A percentile compares a stretch with the other conserved stretches of the same genome.
Conservation (phyloP, 2,797 vertebrate species). For the Dallia pectoralis region DNA sequence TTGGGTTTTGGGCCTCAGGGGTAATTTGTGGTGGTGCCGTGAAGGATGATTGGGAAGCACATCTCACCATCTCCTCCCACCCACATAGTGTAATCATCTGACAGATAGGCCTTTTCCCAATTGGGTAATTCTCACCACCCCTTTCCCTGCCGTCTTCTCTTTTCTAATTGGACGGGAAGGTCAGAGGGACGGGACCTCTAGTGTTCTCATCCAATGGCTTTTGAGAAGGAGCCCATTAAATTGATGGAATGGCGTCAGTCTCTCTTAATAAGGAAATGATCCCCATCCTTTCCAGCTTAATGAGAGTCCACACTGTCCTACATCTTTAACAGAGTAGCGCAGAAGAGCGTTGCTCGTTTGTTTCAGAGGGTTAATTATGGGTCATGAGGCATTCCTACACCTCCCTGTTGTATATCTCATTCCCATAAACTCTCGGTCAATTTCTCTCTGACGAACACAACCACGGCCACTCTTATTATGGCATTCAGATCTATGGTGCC, state of each 20-base stretch:
- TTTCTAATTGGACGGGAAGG: too few species aligned
- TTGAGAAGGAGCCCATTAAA: too few species aligned
- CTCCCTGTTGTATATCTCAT: neutral
- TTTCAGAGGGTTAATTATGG: conserved; percentile 67
- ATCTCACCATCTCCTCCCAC: conserved; percentile 40
- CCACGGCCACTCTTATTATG: neutral
- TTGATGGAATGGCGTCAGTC: conserved; percentile 19
- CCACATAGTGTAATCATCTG: conserved; percentile 36
- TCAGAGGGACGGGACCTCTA: too few species aligned
- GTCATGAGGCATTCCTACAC: conserved; percentile 53
- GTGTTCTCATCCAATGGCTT: too few species aligned
- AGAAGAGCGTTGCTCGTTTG: conserved; percentile 54
- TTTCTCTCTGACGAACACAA: neutral
- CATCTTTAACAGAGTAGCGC: conserved; percentile 51
- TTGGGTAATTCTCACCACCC: too few species aligned
- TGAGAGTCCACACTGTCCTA: conserved; percentile 61
- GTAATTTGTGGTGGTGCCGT: conserved; percentile 25
- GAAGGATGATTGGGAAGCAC: conserved; percentile 38
- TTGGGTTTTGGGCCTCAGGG: conserved; percentile 7
- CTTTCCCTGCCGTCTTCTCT: too few species aligned
- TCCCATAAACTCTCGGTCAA: neutral
- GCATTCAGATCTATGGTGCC: neutral
- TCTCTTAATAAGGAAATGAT: conserved; percentile 45
- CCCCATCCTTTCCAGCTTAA: conserved; percentile 27
- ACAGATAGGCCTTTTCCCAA: conserved; percentile 22